Conservation (phyloP, 2,113 vertebrate species). For the Machaerirhynchus nigripectus region DNA sequence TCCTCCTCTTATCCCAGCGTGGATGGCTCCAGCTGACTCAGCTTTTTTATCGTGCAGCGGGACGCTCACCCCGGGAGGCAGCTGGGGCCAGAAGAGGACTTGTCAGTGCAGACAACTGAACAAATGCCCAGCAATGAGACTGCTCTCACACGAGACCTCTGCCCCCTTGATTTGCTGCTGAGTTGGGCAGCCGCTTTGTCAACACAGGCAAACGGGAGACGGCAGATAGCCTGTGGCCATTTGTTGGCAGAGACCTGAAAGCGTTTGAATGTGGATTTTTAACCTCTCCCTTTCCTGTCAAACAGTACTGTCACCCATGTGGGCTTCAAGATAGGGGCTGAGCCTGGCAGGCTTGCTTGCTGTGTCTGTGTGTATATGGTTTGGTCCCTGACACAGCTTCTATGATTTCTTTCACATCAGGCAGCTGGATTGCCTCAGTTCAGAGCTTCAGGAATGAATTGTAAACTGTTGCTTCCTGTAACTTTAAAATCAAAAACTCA, state of each 20-base stretch:
- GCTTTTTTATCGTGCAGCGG: background rate
- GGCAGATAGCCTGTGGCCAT: background rate
- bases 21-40: background rate
- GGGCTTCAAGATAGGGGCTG: background rate
- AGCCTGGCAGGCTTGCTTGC: background rate
- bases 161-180: background rate
- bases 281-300: slow-evolving; percentile 14
- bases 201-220: background rate
- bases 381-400: background rate
- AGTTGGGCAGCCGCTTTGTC: background rate
- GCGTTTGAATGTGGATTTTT: background rate
- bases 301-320: background rate
- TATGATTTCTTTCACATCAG: background rate
- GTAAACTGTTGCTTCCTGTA: background rate
- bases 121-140: background rate
- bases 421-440: background rate
- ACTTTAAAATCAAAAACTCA: background rate
- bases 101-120: background rate
- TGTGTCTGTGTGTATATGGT: background rate
- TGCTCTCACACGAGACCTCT: background rate
- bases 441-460: background rate
- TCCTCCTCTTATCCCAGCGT: background rate
- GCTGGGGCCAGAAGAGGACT: background rate
- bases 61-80: background rate
- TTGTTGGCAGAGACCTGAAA: background rate